These are phyloP conservation scores for Morelia viridis DNA, from an alignment of 2,797 vertebrate species.

Conservation along the genomic window DNA sequence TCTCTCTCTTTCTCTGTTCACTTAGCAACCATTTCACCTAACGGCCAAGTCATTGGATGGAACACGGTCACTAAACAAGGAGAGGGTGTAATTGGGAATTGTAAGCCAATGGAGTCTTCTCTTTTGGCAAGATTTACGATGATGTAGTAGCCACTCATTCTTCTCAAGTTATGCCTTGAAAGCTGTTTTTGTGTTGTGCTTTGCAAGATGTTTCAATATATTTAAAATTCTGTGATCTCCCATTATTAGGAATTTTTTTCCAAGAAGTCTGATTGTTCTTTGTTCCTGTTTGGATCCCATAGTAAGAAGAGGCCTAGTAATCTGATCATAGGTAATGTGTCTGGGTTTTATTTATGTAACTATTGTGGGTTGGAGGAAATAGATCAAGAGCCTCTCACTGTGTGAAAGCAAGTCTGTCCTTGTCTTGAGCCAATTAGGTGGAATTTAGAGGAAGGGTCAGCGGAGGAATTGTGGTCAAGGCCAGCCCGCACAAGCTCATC, in stretches of 20 bases:
- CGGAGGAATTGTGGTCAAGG: neutral
- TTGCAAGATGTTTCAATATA: neutral
- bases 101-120: neutral
- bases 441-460: neutral
- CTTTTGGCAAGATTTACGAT: neutral
- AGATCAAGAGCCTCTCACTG: too few species aligned
- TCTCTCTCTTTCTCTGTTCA: neutral
- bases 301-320: conserved; percentile 98
- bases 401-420: neutral
- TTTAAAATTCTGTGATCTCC: neutral
- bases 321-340: conserved; percentile 84
- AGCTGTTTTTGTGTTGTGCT: fast-evolving
- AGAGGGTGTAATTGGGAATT: neutral
- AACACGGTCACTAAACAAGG: neutral
- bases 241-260: conserved; percentile 92
- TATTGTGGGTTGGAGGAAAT: neutral
- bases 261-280: conserved; percentile 92
- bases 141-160: neutral
- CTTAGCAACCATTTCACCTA: neutral
- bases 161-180: neutral
- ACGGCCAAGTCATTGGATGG: neutral
- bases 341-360: neutral
- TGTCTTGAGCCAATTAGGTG: neutral
- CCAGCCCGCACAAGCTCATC: too few species aligned
- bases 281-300: conserved; percentile 96